Percentiles rank a stretch among this genome's conserved stretches.
Conservation (phyloP, 2,888 invertebrate species). For the Drosophila quinaria region DNA sequence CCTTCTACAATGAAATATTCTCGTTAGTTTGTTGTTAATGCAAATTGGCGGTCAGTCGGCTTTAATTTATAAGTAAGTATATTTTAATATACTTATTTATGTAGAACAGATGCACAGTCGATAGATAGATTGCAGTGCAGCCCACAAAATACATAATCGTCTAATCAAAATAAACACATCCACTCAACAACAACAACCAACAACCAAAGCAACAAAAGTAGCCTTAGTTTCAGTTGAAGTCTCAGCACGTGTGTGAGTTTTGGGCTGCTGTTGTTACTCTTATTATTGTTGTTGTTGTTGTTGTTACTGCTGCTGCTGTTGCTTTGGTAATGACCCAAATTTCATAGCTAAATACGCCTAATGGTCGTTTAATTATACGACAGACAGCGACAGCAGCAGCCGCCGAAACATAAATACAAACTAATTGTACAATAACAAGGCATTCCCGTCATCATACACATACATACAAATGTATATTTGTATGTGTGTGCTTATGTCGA, state of each 20-base stretch:
- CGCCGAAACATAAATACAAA: conserved; percentile 66
- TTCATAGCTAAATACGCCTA: conserved; percentile 75
- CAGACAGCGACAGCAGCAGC: conserved; percentile 41
- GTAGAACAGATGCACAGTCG: conserved; percentile 68
- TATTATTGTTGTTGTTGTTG: conserved; percentile 24
- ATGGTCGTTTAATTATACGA: conserved; percentile 77
- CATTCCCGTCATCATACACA: conserved; percentile 34
- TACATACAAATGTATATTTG: too few species aligned
- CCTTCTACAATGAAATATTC: conserved; percentile 45
- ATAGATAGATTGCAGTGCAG: conserved; percentile 46
- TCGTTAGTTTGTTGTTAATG: conserved; percentile 30
- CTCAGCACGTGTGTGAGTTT: conserved; percentile 72
- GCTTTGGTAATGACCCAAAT: conserved; percentile 81
- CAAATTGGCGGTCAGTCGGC: conserved; percentile 56
- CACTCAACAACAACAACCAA: conserved; percentile 28
- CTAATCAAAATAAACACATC: conserved; percentile 77
- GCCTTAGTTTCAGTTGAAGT: conserved; percentile 11
- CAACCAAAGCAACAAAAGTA: conserved; percentile 6
- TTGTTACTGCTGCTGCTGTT: conserved; percentile 13
- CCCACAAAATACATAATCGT: conserved; percentile 57
- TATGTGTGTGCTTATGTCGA: conserved; percentile 38
- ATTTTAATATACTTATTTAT: conserved; percentile 45
- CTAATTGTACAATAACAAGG: conserved; percentile 80
- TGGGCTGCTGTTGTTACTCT: conserved; percentile 48
- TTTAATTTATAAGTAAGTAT: conserved; percentile 45